Conservation (phyloP, 2,888 invertebrate genomes). For the Chouioia cunea region DNA sequence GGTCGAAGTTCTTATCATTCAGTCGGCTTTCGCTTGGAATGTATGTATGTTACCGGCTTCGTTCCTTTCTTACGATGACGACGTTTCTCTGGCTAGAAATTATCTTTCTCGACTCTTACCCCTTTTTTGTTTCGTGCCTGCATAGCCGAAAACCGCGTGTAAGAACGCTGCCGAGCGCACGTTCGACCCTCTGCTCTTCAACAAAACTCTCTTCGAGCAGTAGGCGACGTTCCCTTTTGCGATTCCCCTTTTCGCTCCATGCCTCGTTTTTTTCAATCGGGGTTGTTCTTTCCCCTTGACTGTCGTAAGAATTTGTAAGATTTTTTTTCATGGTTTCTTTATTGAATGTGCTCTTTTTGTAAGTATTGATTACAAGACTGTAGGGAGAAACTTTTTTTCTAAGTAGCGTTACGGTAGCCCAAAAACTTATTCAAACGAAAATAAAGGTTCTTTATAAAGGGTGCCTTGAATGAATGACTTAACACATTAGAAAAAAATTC, state of each 20-base stretch:
- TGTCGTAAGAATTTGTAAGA: constrained; percentile 12
- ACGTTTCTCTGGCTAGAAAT: constrained; percentile 49
- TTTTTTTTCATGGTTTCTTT: constrained; percentile 20
- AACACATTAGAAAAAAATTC: too few species aligned
- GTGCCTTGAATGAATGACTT: too few species aligned
- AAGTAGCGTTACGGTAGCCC: too few species aligned
- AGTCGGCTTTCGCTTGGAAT: constrained; percentile 24
- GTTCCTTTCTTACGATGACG: constrained; percentile 5
- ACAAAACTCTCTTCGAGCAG: background rate
- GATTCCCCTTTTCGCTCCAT: background rate
- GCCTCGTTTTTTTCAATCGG: constrained; percentile 4
- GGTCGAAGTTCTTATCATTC: constrained; percentile 59
- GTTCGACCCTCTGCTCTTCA: constrained; percentile 5
- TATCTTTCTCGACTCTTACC: constrained; percentile 40
- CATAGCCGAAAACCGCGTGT: background rate
- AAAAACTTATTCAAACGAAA: background rate
- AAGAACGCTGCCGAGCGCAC: constrained; percentile 8
- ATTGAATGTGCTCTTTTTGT: constrained; percentile 13
- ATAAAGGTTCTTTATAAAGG: too few species aligned
- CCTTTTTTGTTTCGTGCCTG: background rate
- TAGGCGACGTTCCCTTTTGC: background rate
- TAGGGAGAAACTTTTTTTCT: background rate
- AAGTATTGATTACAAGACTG: constrained; percentile 8
- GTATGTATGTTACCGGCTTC: background rate
- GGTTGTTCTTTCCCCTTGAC: constrained; percentile 1